phyloP scores from a whole-genome alignment of 2,113 vertebrate genomes.

The Ptyas mucosa region DNA sequence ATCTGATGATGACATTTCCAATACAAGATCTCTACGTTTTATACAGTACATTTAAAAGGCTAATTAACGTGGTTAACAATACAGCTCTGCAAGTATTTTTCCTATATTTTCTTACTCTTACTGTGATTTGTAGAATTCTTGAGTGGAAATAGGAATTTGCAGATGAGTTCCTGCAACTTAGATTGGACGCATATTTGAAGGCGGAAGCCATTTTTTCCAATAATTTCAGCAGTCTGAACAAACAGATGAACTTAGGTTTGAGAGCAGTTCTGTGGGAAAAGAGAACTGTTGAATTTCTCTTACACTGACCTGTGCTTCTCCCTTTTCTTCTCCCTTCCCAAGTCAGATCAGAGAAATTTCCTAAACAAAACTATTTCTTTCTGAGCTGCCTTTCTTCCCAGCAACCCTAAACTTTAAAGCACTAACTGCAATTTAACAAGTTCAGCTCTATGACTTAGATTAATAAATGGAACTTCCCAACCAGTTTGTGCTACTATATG shows the following conservation, averaged over 20 bases:
- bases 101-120: background rate
- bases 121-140: background rate
- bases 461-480: background rate
- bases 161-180: background rate
- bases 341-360: background rate
- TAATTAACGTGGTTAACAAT: slow-evolving; percentile 18
- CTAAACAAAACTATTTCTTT: background rate
- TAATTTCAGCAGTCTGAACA: background rate
- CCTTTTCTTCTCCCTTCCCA: background rate
- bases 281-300: background rate
- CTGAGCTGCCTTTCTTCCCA: background rate
- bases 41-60: slow-evolving; percentile 17
- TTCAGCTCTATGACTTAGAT: background rate
- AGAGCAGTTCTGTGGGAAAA: background rate
- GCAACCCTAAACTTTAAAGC: background rate
- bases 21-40: background rate
- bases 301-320: background rate
- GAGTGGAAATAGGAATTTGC: background rate
- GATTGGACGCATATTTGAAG: background rate
- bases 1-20: slow-evolving; percentile 27
- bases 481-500: background rate
- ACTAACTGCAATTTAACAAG: background rate
- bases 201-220: background rate
- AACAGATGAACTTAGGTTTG: background rate
- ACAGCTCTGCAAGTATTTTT: slow-evolving; percentile 11